These are phyloP conservation scores for Fragum fragum DNA, from an alignment of 2,888 invertebrate species.

Conservation along the genomic window DNA sequence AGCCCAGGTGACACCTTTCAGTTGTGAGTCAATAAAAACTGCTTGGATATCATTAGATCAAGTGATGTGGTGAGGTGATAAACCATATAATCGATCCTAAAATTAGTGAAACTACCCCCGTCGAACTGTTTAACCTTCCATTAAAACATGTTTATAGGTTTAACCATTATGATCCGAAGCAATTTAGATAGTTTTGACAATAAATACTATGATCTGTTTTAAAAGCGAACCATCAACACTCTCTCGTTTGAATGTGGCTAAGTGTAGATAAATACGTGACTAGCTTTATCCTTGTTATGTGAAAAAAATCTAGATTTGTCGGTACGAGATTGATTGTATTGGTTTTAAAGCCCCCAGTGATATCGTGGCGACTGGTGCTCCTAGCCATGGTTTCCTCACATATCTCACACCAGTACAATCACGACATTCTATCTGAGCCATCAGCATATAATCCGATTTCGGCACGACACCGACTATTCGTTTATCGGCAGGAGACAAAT, in stretches of 20 bases:
- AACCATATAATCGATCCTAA: constrained; percentile 19
- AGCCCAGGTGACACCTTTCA: not conserved
- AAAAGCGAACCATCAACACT: not conserved
- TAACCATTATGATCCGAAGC: constrained; percentile 31
- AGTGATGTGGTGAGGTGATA: constrained; percentile 18
- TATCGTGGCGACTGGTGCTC: no score
- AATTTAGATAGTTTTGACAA: constrained; percentile 46
- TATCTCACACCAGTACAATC: no score
- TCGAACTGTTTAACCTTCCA: constrained; percentile 42
- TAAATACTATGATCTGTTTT: constrained; percentile 19
- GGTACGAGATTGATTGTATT: no score
- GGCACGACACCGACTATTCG: no score
- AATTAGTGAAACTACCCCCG: constrained; percentile 12
- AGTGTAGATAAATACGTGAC: no score
- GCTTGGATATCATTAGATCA: constrained; percentile 15
- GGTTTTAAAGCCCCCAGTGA: no score
- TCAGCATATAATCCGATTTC: no score
- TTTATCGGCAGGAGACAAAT: no score
- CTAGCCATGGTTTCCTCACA: no score
- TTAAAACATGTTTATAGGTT: constrained; percentile 48
- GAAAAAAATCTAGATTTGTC: no score
- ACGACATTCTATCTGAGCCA: no score
- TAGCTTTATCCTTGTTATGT: no score
- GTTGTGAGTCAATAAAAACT: constrained; percentile 24
- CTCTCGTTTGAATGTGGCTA: not conserved